phyloP scores from a whole-genome alignment of 92 coral and sea anemone genomes.

The Heteractis magnifica region DNA sequence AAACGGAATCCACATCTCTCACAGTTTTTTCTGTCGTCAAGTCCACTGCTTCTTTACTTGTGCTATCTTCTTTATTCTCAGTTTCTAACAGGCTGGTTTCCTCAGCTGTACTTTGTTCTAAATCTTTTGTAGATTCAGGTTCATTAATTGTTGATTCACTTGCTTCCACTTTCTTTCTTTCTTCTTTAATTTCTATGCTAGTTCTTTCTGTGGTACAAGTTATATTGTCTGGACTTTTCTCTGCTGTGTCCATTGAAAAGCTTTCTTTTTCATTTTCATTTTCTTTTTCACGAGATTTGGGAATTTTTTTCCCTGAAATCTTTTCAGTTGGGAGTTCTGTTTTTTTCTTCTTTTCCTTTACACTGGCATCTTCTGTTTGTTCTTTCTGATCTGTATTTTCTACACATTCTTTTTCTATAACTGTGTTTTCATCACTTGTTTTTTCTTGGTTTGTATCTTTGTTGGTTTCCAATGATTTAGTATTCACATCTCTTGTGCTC shows the following conservation, averaged over 20 bases:
- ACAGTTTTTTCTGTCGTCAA: neutral
- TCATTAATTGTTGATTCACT: neutral
- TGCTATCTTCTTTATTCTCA: neutral
- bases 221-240: neutral
- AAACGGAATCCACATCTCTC: neutral
- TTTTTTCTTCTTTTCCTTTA: neutral
- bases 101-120: neutral
- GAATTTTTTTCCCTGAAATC: neutral
- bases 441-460: neutral
- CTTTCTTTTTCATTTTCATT: neutral
- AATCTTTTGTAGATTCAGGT: neutral
- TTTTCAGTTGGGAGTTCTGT: neutral
- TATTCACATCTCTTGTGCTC: constrained; percentile 2
- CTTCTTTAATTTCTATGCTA: neutral
- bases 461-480: constrained; percentile 10
- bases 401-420: neutral
- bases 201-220: neutral
- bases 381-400: neutral
- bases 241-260: neutral
- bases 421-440: neutral
- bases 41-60: neutral
- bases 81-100: neutral
- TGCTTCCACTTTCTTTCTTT: neutral
- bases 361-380: neutral
- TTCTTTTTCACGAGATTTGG: neutral